Conservation (phyloP, 2,113 vertebrate species). For the Takifugu flavidus region DNA sequence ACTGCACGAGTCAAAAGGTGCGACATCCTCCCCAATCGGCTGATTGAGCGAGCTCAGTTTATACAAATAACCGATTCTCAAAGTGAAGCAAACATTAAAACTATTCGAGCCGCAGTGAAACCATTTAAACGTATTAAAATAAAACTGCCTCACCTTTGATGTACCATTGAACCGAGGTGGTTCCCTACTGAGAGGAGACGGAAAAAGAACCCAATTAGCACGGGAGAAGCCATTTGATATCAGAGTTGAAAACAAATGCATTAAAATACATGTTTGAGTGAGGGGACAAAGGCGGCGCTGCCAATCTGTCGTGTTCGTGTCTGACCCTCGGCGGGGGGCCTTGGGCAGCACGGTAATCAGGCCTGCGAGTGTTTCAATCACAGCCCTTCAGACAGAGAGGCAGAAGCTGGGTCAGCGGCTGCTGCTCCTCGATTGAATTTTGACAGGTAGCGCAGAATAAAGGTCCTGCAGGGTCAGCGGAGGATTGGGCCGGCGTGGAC, state of each 20-base stretch:
- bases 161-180: constrained; percentile 95
- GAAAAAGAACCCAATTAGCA: constrained; percentile 76
- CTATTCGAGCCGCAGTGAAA: background rate
- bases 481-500: constrained; percentile 49
- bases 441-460: constrained; percentile 62
- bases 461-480: constrained; percentile 64
- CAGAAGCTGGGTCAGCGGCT: constrained; percentile 52
- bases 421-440: constrained; percentile 59
- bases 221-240: constrained; percentile 36
- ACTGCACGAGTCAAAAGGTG: background rate
- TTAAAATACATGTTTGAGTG: constrained; percentile 29
- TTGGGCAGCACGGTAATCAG: constrained; percentile 53
- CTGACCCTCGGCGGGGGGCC: constrained; percentile 82
- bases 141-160: constrained; percentile 91
- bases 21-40: too few relatives aligned
- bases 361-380: constrained; percentile 56
- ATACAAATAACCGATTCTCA: background rate
- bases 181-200: constrained; percentile 87
- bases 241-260: constrained; percentile 24
- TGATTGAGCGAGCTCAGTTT: background rate
- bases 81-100: background rate
- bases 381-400: constrained; percentile 36
- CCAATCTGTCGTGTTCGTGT: constrained; percentile 69
- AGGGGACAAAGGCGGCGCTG: constrained; percentile 74
- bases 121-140: constrained; percentile 1